Evolutionary conservation across 1,140 invertebrate genomes (phyloP), one percentile per base, ranked within the genome.

Genomic region (Drosophila pallidifrons): DNA sequence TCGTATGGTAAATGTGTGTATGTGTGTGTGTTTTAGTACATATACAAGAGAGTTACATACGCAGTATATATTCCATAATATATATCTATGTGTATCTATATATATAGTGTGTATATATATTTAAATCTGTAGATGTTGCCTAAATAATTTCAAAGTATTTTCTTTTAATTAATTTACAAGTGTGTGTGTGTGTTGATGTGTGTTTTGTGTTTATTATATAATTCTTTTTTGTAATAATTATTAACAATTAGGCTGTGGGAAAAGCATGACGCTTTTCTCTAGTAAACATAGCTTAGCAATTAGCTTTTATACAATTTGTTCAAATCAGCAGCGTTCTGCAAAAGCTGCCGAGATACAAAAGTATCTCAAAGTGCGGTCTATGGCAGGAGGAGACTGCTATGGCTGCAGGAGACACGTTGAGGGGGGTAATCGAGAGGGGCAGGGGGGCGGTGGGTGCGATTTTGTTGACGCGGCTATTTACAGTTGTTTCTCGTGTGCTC

Each of bases 291-390:
- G 71, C 72, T 75, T 75, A 75, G 72, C 75, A 76, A 25, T 82
- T 85, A 82, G 72, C 73, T 73, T 79, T 77, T 89, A 79, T 89
- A 89, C 85, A 89, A 90, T 89, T 89, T 89, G 85, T 89, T 89
- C 85, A 89, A 58, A 43, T 57, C 32, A 59, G 67, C 77, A 58
- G 38, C 75, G 49, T 25, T 25, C 73, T 32, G 32, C 32, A 8
- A 32, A 43, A 72, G 69, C 77, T 63, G 79, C 47, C 43, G 15
- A 73, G 70, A 74, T 74, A 77, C 75, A 68, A 68, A 58, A 46
- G 71, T 77, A 69, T 75, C 74, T 66, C 30, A 45, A 32, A 43
- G 58, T 74, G 64, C 61, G 71, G 28, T 75, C 65, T 74, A 69
- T 75, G 71, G 75, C 75, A 64, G 65, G n/a, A 13, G 41, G 41